Conservation (phyloP, 2,888 invertebrate genomes). For the Scelioninae gen. 2 region DNA sequence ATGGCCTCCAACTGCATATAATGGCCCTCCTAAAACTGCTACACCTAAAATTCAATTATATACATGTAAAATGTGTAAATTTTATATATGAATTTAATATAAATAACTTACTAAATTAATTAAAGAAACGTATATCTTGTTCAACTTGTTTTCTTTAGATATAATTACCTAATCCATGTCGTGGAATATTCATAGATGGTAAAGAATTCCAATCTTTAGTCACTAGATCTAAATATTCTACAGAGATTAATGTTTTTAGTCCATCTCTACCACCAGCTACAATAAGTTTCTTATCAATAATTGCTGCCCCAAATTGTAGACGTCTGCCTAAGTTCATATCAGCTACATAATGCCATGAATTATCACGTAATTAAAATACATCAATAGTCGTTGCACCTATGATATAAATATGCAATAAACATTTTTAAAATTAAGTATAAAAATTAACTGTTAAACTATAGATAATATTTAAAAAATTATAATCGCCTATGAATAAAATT, state of each 20-base stretch:
- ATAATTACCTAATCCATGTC: slow-evolving; percentile 83
- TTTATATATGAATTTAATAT: too few relatives aligned
- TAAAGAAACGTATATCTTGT: background rate
- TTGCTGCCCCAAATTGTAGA: slow-evolving; percentile 93
- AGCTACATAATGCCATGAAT: slow-evolving; percentile 86
- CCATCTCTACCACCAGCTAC: slow-evolving; percentile 95
- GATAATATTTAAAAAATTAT: too few relatives aligned
- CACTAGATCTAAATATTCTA: slow-evolving; percentile 91
- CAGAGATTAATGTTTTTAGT: slow-evolving; percentile 93
- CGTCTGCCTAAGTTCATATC: slow-evolving; percentile 87
- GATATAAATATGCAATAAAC: too few relatives aligned
- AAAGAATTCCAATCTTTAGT: slow-evolving; percentile 87
- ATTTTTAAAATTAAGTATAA: slow-evolving; percentile 26
- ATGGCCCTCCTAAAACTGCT: slow-evolving; percentile 87
- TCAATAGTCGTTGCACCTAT: slow-evolving; percentile 93
- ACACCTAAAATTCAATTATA: slow-evolving; percentile 75
- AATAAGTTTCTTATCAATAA: slow-evolving; percentile 87
- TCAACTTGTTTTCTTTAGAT: background rate
- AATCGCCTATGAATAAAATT: too few relatives aligned
- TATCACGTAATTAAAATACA: slow-evolving; percentile 89
- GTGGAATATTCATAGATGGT: slow-evolving; percentile 92
- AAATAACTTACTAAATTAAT: background rate
- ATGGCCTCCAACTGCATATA: slow-evolving; percentile 97
- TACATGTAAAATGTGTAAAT: too few relatives aligned
- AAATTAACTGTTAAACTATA: too few relatives aligned